Conservation (phyloP, 2,113 vertebrate genomes). For the Donacobius atricapilla region DNA sequence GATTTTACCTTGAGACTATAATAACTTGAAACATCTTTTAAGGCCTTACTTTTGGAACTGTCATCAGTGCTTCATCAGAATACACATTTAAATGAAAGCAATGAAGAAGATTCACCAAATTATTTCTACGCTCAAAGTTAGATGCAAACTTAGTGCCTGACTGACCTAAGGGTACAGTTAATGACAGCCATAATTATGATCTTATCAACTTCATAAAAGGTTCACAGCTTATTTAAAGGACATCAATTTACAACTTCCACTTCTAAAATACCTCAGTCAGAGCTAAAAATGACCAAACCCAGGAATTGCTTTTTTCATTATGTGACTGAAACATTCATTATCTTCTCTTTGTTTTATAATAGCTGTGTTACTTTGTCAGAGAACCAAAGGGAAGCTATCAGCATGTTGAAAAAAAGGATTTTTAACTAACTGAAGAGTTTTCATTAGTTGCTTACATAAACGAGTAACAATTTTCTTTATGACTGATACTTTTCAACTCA, state of each 20-base stretch:
- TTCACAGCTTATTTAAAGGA: neutral
- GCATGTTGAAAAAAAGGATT: neutral
- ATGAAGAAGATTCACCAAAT: neutral
- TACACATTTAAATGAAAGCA: neutral
- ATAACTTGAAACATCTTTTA: neutral
- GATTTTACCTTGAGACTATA: neutral
- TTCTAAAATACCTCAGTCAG: neutral
- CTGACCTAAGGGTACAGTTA: slow-evolving; percentile 34
- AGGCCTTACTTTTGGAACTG: neutral
- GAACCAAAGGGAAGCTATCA: neutral
- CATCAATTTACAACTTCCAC: neutral
- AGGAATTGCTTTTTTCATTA: neutral
- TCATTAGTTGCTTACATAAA: neutral
- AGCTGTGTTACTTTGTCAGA: neutral
- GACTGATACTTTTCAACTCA: neutral
- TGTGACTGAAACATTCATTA: neutral
- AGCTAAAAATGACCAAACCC: neutral
- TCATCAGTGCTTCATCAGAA: neutral
- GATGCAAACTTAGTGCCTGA: neutral
- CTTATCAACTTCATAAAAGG: neutral
- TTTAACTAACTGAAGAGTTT: neutral
- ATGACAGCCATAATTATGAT: slow-evolving; percentile 4
- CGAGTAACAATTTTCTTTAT: neutral
- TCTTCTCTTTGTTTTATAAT: neutral
- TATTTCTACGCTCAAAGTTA: neutral